Evolutionary conservation across 2,113 vertebrate genomes (phyloP).

Genomic region (cat (Felis catus)): F.catus_Fca126_mat1.0 CM031411.1:28361501-28362000

Average conservation of each 20-base stretch:
- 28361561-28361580: no score
- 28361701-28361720: not conserved
- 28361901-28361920: not conserved
- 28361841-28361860: not conserved
- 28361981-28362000: not conserved
- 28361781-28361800: not conserved
- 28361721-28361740: not conserved
- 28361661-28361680: not conserved
- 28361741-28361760: not conserved
- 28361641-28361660: not conserved
- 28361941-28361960: not conserved
- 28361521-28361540: no score
- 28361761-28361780: not conserved
- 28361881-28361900: not conserved
- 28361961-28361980: constrained; percentile 11
- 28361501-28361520: no score
- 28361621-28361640: not conserved
- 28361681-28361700: not conserved
- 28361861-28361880: not conserved
- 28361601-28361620: not conserved
- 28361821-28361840: not conserved
- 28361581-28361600: not conserved
- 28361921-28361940: not conserved
- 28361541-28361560: no score
- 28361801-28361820: not conserved